phyloP scores from a whole-genome alignment of 2,113 vertebrate genomes.

The Phrynocephalus versicolor region DNA sequence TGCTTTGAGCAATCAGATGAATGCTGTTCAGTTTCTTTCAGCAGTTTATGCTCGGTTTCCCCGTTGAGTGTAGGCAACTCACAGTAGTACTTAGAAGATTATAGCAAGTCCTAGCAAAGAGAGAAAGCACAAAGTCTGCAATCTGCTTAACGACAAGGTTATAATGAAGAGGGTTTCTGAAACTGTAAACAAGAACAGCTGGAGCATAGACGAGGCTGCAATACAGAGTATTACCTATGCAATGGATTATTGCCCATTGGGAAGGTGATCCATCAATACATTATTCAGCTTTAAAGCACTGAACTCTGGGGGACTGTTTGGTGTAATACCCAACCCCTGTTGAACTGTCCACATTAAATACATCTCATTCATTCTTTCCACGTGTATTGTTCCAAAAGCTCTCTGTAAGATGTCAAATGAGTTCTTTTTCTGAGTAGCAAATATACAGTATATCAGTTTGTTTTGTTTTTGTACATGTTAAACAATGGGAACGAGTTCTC shows the following conservation, averaged over 20 bases:
- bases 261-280: conserved; percentile 66
- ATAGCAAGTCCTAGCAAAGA: background rate
- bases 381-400: background rate
- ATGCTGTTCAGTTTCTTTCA: background rate
- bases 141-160: conserved; percentile 36
- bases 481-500: background rate
- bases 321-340: conserved; percentile 46
- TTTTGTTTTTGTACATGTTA: background rate
- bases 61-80: background rate
- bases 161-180: conserved; percentile 35
- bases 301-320: conserved; percentile 52
- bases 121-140: background rate
- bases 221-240: conserved; percentile 54
- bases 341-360: conserved; percentile 51
- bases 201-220: conserved; percentile 51
- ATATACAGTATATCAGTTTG: background rate
- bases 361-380: conserved; percentile 19
- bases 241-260: conserved; percentile 72
- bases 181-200: conserved; percentile 67
- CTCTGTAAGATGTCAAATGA: conserved; percentile 27
- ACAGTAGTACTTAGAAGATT: background rate
- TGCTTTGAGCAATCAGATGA: background rate
- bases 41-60: background rate
- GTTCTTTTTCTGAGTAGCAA: background rate
- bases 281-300: conserved; percentile 70